Base-by-base conservation (phyloP, 2,888 invertebrate species). In the Dolichopus griseipennis region DNA sequence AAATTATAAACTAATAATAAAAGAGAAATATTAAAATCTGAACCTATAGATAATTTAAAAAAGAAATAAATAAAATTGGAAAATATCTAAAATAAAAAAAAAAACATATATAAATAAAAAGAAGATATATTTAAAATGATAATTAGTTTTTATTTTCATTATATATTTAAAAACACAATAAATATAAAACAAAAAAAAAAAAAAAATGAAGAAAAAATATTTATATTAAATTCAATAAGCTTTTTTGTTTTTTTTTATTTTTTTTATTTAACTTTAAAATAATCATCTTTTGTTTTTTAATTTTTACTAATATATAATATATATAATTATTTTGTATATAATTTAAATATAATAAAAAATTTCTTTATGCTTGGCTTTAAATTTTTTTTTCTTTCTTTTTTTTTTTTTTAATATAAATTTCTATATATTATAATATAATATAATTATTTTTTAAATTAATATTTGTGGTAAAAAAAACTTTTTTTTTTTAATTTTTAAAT, bases 81-180 rank as follows among this genome's bases (percentile, higher is more conserved):
- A n/a, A 41, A 2, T 5, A 41, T 41, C 15, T 41, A 2, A 41
- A 41, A 41, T 41, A 9, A 15, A 41, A 41, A 41, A 41, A 41
- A 15, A 41, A 41, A 41, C 3, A 52, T 18, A 52, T 18, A 41
- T 41, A 41, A 52, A 52, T 52, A 52, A 52, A 52, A 37, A 2
- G 8, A 37, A 37, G 8, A 15, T 12, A 52, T 4, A 15, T 12
- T 52, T 52, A 52, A 52, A 52, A 52, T 52, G 52, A 52, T 52
- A 52, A 52, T 52, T 52, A 52, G 52, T 52, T 52, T 41, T 52
- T 18, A 18, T 52, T 52, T 52, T 52, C 18, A 52, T 52, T 52
- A 52, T 52, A 52, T 52, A 52, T 52, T 52, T 52, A 52, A 52
- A 52, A 52, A 52, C 52, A 52, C 52, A 52, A 52, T 52, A 52